Evolutionary conservation across 2,113 vertebrate genomes (phyloP).

Genomic region (Passer montanus): DNA sequence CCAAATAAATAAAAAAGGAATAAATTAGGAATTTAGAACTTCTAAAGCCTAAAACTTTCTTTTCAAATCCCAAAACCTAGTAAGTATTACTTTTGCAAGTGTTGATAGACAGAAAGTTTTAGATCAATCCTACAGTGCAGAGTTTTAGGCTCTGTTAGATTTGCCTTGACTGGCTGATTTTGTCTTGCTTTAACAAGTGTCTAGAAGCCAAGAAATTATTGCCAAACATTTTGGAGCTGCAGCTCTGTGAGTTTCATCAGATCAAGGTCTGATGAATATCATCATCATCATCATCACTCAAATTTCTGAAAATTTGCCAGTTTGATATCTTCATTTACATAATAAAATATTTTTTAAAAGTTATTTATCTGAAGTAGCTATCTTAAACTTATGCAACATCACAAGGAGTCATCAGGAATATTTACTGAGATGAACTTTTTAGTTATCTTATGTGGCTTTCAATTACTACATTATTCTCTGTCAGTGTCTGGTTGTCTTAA

Average conservation of each 20-base stretch:
- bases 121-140: neutral
- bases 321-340: neutral
- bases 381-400: neutral
- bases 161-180: neutral
- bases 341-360: neutral
- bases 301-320: neutral
- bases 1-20: neutral
- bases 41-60: neutral
- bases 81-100: neutral
- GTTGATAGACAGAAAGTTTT: neutral
- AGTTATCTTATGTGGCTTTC: neutral
- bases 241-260: neutral
- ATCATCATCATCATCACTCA: neutral
- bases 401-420: neutral
- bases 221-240: neutral
- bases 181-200: neutral
- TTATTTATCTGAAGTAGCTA: neutral
- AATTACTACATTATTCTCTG: neutral
- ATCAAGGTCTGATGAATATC: neutral
- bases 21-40: neutral
- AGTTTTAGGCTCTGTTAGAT: neutral
- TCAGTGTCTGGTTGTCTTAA: neutral
- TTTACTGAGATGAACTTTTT: neutral
- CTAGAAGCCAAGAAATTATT: neutral
- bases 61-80: neutral